These are phyloP conservation scores for Chloropsis cyanopogon DNA, from an alignment of 2,113 vertebrate genomes.

Conservation along the genomic window DNA sequence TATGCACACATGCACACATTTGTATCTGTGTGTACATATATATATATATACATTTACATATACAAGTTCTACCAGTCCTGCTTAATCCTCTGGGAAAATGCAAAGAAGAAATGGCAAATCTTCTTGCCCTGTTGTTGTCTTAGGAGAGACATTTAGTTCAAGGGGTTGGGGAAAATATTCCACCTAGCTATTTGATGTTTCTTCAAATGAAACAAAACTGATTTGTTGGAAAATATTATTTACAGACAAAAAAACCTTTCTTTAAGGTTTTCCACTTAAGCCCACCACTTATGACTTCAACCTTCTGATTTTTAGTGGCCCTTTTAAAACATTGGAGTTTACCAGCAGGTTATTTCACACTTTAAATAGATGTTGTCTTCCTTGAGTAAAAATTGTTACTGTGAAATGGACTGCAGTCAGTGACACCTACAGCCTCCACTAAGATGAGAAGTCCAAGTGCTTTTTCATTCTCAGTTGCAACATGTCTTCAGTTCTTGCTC, in stretches of 20 bases:
- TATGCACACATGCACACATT: not conserved
- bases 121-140: not conserved
- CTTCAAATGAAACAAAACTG: not conserved
- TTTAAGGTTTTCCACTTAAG: not conserved
- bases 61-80: not conserved
- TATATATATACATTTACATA: not conserved
- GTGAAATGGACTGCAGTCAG: not conserved
- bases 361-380: not conserved
- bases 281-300: not conserved
- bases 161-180: not conserved
- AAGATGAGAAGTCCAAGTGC: not conserved
- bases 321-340: not conserved
- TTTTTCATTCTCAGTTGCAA: not conserved
- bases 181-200: not conserved
- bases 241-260: not conserved
- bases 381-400: not conserved
- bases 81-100: not conserved
- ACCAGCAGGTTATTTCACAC: not conserved
- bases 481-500: not conserved
- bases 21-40: not conserved
- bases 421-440: not conserved
- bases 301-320: not conserved
- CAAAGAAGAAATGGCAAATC: not conserved
- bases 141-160: not conserved
- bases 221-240: not conserved